Evolutionary conservation across 2,888 invertebrate genomes (phyloP).

Genomic region (Drosophila nr. medialis): DNA sequence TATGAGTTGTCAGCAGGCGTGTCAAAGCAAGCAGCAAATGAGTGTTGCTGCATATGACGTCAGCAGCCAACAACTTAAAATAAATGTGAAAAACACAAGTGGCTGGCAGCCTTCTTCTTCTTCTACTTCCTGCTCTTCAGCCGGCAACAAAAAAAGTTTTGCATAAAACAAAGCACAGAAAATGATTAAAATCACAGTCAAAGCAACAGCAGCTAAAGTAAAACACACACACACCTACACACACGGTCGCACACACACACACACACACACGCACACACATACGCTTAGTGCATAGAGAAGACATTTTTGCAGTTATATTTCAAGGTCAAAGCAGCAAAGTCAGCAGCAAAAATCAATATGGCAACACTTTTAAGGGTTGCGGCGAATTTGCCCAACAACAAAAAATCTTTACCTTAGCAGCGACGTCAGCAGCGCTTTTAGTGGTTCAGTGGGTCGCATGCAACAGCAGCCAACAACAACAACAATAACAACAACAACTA

Average conservation of each 20-base stretch:
- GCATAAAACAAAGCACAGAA: conserved; percentile 47
- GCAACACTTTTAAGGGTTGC: conserved; percentile 79
- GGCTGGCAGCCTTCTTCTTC: neutral
- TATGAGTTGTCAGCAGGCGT: conserved; percentile 56
- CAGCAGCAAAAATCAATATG: conserved; percentile 72
- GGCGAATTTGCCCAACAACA: conserved; percentile 60
- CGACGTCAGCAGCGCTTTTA: conserved; percentile 35
- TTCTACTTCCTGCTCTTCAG: conserved; percentile 1
- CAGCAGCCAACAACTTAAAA: conserved; percentile 57
- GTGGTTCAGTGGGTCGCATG: conserved; percentile 78
- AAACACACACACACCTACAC: conserved; percentile 37
- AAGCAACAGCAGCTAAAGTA: conserved; percentile 49
- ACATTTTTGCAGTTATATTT: conserved; percentile 67
- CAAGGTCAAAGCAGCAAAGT: conserved; percentile 75
- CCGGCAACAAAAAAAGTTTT: conserved; percentile 43
- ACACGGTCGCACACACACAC: conserved; percentile 20
- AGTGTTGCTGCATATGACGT: conserved; percentile 59
- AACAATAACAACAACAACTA: conserved; percentile 27
- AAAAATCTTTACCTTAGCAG: conserved; percentile 23
- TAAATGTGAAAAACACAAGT: conserved; percentile 32
- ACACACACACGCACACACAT: conserved; percentile 24
- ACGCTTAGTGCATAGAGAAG: conserved; percentile 61
- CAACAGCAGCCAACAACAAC: conserved; percentile 40
- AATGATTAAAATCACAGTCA: conserved; percentile 55
- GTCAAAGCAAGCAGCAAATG: conserved; percentile 41